Percentiles rank a stretch among this genome's conserved stretches.
Evolutionary conservation across 2,888 invertebrate species (phyloP).

Genomic region (Thera britannica): DNA sequence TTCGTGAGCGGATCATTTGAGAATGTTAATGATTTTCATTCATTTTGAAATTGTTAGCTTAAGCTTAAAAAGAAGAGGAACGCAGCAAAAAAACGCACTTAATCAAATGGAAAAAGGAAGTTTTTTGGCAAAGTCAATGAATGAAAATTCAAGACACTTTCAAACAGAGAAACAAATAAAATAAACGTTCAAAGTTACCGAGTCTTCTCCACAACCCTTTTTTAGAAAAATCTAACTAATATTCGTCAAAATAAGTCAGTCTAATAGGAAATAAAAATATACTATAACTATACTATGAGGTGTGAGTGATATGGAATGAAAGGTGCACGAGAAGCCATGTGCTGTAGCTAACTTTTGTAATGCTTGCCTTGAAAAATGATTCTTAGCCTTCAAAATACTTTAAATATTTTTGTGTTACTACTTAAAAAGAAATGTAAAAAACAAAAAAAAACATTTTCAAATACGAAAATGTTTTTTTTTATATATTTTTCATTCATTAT

Average conservation of each 20-base stretch:
- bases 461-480: neutral
- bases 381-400: neutral
- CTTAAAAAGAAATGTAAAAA: neutral
- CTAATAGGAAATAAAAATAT: constrained; percentile 35
- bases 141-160: constrained; percentile 34
- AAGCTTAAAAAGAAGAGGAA: constrained; percentile 6
- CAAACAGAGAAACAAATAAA: constrained; percentile 36
- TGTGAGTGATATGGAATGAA: constrained; percentile 47
- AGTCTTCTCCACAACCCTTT: constrained; percentile 83
- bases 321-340: constrained; percentile 52
- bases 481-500: neutral
- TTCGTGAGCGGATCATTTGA: constrained; percentile 47
- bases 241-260: constrained; percentile 31
- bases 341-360: constrained; percentile 39
- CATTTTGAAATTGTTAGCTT: constrained; percentile 23
- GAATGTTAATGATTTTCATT: constrained; percentile 44
- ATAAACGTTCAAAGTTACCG: constrained; percentile 44
- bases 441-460: neutral
- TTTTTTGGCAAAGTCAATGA: constrained; percentile 31
- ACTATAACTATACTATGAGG: constrained; percentile 35
- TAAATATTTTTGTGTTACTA: constrained; percentile 25
- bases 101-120: constrained; percentile 1
- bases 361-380: constrained; percentile 25
- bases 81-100: constrained; percentile 13
- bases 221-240: constrained; percentile 27